Evolutionary conservation across 2,113 vertebrate genomes (phyloP), one percentile per base, ranked within the genome.

Genomic region (Hemibagrus wyckioides): DNA sequence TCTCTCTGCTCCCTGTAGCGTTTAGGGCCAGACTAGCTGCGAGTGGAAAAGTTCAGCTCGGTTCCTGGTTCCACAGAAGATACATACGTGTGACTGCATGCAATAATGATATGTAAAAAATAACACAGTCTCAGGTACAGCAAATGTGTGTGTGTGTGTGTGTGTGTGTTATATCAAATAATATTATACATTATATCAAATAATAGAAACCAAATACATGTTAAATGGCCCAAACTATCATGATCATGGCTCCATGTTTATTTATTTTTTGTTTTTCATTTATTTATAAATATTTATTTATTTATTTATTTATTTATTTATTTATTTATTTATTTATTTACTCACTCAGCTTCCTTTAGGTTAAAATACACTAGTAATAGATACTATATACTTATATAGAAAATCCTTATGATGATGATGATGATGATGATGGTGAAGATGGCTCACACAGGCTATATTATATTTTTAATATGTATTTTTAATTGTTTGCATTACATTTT

Each of bases 11-110:
- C 48, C 52, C 67, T 56, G 73, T n/a, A n/a, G 69, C 57, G 39
- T 76, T 59, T 71, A 83, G 75, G 77, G 80, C 81, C 39, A 63
- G 21, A 76, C 65, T 33, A 52, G 57, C 50, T 41, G 57, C 28
- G 33, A 59, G 82, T 48, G 80, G 50, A 69, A 79, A 77, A 85
- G 85, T 89, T 89, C 86, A 80, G 57, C 69, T 65, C 30, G 30
- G 57, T 73, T 50, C 50, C 71, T 69, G 30, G 14, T 87, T 54
- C 77, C n/a, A 10, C 44, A 85, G 56, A 50, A 52, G 30, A 14
- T 30, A 82, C 57, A 63, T 82, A 39, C 21, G 1, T 67, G 28
- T 67, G 69, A 61, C 61, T 89, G 82, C 54, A n/a, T 52, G 33
- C 56, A 39, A 85, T 81, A 89, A 87, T 11, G 33, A 73, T 5